Evolutionary conservation across 2,888 invertebrate species (phyloP).

Genomic region (Mimachlamys varia): DNA sequence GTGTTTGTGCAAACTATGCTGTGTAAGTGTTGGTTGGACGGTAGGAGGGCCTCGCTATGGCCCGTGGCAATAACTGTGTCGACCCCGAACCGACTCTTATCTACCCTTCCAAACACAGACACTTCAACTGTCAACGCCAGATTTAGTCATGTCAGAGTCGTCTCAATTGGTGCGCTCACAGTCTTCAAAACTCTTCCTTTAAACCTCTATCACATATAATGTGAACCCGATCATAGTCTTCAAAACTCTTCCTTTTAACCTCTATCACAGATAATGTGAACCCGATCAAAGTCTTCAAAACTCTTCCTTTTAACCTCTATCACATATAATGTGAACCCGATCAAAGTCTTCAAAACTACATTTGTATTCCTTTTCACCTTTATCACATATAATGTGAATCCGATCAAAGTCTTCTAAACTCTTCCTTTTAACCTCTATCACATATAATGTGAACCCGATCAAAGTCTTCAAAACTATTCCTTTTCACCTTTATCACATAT

Average conservation of each 20-base stretch:
- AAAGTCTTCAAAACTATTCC: too few species aligned
- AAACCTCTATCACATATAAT: neutral
- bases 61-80: constrained; percentile 34
- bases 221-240: too few species aligned
- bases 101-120: neutral
- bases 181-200: neutral
- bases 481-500: too few species aligned
- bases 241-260: neutral
- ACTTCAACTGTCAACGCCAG: constrained; percentile 26
- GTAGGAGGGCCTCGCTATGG: neutral
- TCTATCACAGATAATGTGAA: neutral
- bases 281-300: neutral
- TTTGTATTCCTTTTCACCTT: too few species aligned
- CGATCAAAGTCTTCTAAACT: too few species aligned
- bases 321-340: neutral
- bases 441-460: too few species aligned
- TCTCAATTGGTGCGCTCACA: neutral
- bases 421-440: too few species aligned
- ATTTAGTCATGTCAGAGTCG: neutral
- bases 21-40: constrained; percentile 19
- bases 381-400: too few species aligned
- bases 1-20: constrained; percentile 22
- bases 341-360: neutral
- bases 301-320: too few species aligned
- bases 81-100: constrained; percentile 11